A percentile compares a stretch with the other conserved stretches of the same genome.
Conservation (phyloP, 2,888 invertebrate genomes). For the Chesias legatella region DNA sequence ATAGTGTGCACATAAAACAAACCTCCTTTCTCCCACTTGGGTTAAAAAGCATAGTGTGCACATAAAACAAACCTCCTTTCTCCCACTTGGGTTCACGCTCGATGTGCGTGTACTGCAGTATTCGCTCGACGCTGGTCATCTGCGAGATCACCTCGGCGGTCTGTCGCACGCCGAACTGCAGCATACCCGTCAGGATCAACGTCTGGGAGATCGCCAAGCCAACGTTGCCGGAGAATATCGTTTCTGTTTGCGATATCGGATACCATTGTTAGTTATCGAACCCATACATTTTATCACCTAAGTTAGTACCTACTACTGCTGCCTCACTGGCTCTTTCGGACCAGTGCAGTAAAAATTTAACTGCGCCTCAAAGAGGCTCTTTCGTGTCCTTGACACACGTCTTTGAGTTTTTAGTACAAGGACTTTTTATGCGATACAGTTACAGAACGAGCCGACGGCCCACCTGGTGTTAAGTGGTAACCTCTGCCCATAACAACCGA, state of each 20-base stretch:
- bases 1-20: conserved; percentile 6
- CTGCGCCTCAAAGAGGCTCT: no score
- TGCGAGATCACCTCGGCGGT: conserved; percentile 85
- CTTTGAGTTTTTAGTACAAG: no score
- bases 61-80: conserved; percentile 56
- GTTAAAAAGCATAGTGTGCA: not conserved
- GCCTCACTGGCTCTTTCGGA: no score
- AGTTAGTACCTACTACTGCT: no score
- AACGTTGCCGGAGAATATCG: conserved; percentile 83
- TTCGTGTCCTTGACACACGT: no score
- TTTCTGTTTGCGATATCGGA: conserved; percentile 46
- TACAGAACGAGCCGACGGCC: no score
- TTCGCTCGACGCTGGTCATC: conserved; percentile 87
- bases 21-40: no score
- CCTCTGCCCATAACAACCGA: no score
- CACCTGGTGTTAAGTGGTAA: no score
- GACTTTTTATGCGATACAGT: no score
- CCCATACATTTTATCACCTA: no score
- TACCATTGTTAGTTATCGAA: not conserved
- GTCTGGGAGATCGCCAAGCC: conserved; percentile 85
- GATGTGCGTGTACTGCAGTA: conserved; percentile 85
- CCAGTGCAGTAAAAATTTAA: no score
- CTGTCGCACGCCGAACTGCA: conserved; percentile 85
- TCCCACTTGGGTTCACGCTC: conserved; percentile 81
- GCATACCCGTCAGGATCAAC: conserved; percentile 85